These are phyloP conservation scores for Ectemnius lituratus DNA, from an alignment of 2,888 invertebrate genomes.

Conservation along the genomic window DNA sequence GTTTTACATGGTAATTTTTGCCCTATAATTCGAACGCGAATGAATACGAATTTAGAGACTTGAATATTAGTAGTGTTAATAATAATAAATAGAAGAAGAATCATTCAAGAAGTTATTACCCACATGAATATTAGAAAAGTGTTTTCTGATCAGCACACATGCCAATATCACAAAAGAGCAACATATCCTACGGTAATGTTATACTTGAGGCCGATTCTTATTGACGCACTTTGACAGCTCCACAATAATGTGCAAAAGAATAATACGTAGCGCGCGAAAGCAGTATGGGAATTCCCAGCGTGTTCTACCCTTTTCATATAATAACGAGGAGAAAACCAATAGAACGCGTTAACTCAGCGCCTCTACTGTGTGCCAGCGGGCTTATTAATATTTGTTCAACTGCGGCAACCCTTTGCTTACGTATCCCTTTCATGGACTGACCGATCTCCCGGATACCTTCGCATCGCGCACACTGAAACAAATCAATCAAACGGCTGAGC, in stretches of 20 bases:
- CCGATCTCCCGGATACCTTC: neutral
- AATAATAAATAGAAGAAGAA: too few relatives aligned
- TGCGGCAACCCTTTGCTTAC: conserved; percentile 31
- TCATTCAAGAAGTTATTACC: neutral
- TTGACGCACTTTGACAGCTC: neutral
- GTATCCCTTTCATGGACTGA: conserved; percentile 5
- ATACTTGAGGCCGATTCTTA: neutral
- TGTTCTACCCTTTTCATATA: neutral
- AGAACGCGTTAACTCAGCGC: conserved; percentile 17
- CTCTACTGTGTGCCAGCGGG: conserved; percentile 8
- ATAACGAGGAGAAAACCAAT: conserved; percentile 16
- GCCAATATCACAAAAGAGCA: neutral
- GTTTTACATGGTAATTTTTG: too few relatives aligned
- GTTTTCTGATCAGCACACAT: neutral
- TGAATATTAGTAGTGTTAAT: too few relatives aligned
- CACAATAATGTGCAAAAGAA: conserved; percentile 2
- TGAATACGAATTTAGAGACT: too few relatives aligned
- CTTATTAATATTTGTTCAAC: conserved; percentile 62
- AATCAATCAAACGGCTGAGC: too few relatives aligned
- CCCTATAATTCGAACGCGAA: too few relatives aligned
- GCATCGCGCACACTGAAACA: neutral
- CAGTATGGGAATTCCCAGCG: neutral
- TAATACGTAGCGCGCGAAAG: neutral
- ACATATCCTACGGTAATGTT: neutral
- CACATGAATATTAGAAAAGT: neutral